Evolutionary conservation across 2,113 vertebrate species (phyloP).

Genomic region (Pyxicephalus adspersus): DNA sequence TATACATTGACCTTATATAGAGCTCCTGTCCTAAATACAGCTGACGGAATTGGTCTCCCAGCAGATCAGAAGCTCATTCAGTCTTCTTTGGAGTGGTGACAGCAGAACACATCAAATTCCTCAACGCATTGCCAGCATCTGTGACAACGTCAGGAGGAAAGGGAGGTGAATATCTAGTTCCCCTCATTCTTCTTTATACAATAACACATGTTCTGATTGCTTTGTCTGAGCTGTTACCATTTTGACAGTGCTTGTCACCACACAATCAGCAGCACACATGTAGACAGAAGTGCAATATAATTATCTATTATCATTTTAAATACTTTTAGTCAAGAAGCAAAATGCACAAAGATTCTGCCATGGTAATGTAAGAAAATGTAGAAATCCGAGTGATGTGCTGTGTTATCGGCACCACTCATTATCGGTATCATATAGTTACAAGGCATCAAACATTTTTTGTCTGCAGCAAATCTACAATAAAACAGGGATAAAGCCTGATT

Average conservation of each 20-base stretch:
- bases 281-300: constrained; percentile 44
- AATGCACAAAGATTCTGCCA: constrained; percentile 24
- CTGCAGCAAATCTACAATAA: not conserved
- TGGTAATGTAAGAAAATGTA: constrained; percentile 9
- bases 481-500: not conserved
- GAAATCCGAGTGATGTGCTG: constrained; percentile 28
- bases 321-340: constrained; percentile 26
- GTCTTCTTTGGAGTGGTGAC: not conserved
- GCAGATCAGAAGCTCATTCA: not conserved
- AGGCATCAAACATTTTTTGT: not conserved
- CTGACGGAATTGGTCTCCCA: not conserved
- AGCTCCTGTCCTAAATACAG: not conserved
- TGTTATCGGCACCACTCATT: constrained; percentile 30
- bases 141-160: not conserved
- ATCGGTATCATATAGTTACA: constrained; percentile 9
- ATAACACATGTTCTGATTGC: constrained; percentile 30
- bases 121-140: not conserved
- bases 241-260: constrained; percentile 53
- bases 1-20: not conserved
- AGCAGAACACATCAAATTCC: not conserved
- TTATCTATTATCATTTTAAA: constrained; percentile 56
- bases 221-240: constrained; percentile 49
- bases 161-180: not conserved
- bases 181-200: constrained; percentile 14
- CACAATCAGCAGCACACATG: constrained; percentile 30